Evolutionary conservation across 2,888 invertebrate species (phyloP), one percentile per base, ranked within the genome.

Genomic region (Panzeria rudis): DNA sequence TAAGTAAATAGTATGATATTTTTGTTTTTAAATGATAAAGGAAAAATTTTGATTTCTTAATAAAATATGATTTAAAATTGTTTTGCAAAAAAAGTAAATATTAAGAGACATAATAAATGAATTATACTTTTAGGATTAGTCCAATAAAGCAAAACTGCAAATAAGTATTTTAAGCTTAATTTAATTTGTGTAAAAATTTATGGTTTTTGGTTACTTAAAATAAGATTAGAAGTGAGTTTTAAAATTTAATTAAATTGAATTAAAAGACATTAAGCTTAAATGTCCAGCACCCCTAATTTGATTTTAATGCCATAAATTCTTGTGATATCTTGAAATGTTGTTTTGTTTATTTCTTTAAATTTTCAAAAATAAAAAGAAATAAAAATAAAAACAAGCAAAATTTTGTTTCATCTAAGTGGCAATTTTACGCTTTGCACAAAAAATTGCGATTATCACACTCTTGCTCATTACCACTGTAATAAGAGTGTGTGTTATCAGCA

Each of bases 391-490:
- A 50, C 1, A 23, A 72, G 25, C 38, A n/a, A 41, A 72, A 66
- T 56, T 62, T 71, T 41, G 20, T 59, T 59, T 44, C 38, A 56
- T 82, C 72, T 71, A 82, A 79, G 41, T 71, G 75, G 82, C 59
- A 82, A 79, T 85, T 82, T 82, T 52, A 82, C 64, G 64, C 75
- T 64, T 50, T 41, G 78, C 44, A 77, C 76, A 52, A 68, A 77
- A 81, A 61, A 77, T 69, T 62, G 75, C 52, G 75, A 85, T 85
- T 85, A 85, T 85, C 82, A 79, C 75, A 82, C 78, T 71, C 76
- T 75, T 76, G 35, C 85, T 85, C 85, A 85, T 85, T 85, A 85
- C 78, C 82, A 75, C 69, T 76, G 82, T 75, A 82, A 85, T 82
- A 82, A 78, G 56, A 78, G 69, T 44, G 52, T 35, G 23, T 56